Evolutionary conservation across 30 jellyfish, hydroid and myxozoan genomes (phyloP), one percentile per base, ranked within the genome.

Genomic region (Mastigias papua): DNA sequence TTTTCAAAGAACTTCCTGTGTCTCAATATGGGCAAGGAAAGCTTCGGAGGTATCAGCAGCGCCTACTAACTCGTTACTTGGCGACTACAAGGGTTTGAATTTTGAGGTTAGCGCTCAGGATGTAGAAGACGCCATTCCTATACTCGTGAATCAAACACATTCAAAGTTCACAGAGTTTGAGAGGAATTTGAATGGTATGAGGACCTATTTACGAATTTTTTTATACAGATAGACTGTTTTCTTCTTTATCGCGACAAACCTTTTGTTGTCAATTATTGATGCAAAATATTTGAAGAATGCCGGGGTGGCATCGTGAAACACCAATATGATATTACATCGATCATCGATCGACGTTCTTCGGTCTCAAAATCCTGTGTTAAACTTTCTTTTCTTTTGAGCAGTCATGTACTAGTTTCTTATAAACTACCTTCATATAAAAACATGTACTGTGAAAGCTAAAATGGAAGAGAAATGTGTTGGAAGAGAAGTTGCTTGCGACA

Each of bases 71-170:
- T 87, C 89, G 46, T 81, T 87, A 27, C 78, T 90, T 26, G 88
- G 88, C 33, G 73, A 72, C 25, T 76, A 71, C 30, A 51, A 48
- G 1, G 91, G 88, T 33, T 49, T 81, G 77, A 70, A 78, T 54
- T 73, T 70, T 60, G 76, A 78, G 57, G 88, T 90, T 62, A 71
- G 87, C 46, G 94, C 91, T 4, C 76, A 73, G 23, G 73, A 73
- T 37, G 91, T 90, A 28, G 88, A 90, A 25, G 90, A 75, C 30
- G 93, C 91, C 73, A 76, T 90, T 42, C 97, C 97, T 6, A 48
- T 1, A 22, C 88, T 90, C 13, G 87, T 90, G 6, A 81, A 76
- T 15, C 79, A 82, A 28, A 67, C 91, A 2, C 82, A 74, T 23
- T 67, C 61, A 57, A 79, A 82, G 69, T 82, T 81, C 73, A 71